Base-by-base conservation (phyloP, 1,140 invertebrate genomes). In the Heliconius congener region DNA sequence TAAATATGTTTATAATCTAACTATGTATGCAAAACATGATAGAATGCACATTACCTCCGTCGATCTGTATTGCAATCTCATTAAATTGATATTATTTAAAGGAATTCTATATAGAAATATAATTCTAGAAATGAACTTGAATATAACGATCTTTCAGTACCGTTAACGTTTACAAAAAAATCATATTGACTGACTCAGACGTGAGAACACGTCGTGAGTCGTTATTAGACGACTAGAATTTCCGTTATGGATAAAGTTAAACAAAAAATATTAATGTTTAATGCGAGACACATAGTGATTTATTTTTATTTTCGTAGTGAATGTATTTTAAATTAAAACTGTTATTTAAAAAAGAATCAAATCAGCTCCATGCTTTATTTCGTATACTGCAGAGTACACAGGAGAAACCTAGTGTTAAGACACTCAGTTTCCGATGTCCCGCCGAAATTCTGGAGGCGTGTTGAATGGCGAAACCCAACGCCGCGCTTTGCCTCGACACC, bases 241-340 rank as follows among this genome's bases (percentile, higher is more conserved):
- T 66, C 57, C 57, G 57, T 66, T 66, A 66, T 66, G 8, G n/a
- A n/a, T 60, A 60, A 66, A 27, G 23, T 66, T 27, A 66, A 27
- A 27, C 3, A 66, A 66, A 66, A 66, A 66, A 66, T 27, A 66
- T 27, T 57, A 4, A 66, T 30, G n/a, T 66, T 30, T 66, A 66
- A 4, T 1, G 19, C 55, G n/a, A 57, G 55, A 57, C 18, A 13
- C 13, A 66, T n/a, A n/a, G n/a, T n/a, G n/a, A n/a, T n/a, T n/a
- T n/a, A n/a, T n/a, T n/a, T n/a, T n/a, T n/a, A n/a, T 66, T 66
- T 66, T 66, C 6, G 6, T 23, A 2, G 19, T n/a, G 8, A n/a
- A n/a, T 57, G 11, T 66, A 66, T 23, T 66, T 66, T 42, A 42
- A 37, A 4, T 13, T 13, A 42, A 42, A 42, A 34, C 34, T 37